Evolutionary conservation across 2,113 vertebrate genomes (phyloP).

Genomic region (Carlito syrichta): DNA sequence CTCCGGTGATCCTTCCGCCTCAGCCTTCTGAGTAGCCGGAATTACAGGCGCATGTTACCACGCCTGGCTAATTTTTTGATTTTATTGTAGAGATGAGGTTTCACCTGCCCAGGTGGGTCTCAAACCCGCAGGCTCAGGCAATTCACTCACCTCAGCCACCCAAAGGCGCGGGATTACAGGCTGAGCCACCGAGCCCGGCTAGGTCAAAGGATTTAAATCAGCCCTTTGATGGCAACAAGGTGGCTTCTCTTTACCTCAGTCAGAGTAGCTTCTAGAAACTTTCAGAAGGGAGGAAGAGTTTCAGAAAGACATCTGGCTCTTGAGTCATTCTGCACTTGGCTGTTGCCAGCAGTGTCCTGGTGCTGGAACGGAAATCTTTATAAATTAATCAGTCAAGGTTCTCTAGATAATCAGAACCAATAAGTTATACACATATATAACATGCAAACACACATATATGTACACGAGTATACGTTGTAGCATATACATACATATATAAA

Average conservation of each 20-base stretch:
- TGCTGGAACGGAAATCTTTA: background rate
- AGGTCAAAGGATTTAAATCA: background rate
- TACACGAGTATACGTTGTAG: no score
- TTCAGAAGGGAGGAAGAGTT: background rate
- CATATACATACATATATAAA: background rate
- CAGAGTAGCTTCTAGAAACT: background rate
- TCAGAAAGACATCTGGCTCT: background rate
- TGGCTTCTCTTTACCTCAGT: background rate
- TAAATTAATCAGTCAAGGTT: background rate
- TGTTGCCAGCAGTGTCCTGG: background rate
- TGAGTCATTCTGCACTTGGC: background rate
- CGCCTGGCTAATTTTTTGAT: no score
- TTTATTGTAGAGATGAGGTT: no score
- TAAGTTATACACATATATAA: background rate
- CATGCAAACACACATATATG: no score
- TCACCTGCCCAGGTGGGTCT: no score
- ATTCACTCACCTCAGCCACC: no score
- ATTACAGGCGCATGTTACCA: no score
- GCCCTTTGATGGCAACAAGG: background rate
- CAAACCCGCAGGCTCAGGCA: no score
- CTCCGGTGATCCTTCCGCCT: no score
- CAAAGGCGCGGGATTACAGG: no score
- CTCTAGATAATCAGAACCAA: background rate
- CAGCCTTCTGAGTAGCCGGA: no score
- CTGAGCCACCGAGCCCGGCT: no score